Base-by-base conservation (phyloP, 2,113 vertebrate species). In the Emberiza fucata region DNA sequence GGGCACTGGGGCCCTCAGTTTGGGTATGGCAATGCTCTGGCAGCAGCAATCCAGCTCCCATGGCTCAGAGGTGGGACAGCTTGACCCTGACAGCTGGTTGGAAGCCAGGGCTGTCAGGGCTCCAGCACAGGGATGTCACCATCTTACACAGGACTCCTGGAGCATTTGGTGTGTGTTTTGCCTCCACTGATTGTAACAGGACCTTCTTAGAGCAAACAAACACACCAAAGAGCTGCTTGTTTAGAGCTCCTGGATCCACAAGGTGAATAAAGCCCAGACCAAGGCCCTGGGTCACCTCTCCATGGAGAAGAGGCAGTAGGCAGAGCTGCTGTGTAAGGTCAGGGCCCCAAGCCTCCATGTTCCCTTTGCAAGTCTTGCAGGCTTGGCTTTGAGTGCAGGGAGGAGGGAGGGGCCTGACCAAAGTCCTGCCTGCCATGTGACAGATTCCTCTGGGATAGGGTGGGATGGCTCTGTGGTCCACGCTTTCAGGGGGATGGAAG, bases 301-400 rank as follows among this genome's bases (percentile, higher is more conserved):
- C 25, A 3, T 27, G 44, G 33, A 37, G 79, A 31, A 3, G 20
- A 64, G 54, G 66, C 39, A 53, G 15, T 13, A 53, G 28, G 6
- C 7, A 50, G 56, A 82, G 60, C 35, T 50, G 42, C 65, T 40
- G 18, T 29, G 12, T 12, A 3, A 14, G 19, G 56, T 42, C 48
- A 33, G 24, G 44, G 2, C 40, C 45, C 47, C 28, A 33, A 20
- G 33, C 6, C 33, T 72, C 23, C 3, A 0, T 18, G 29, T 27
- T 68, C 40, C 50, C 71, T 47, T 39, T 65, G 22, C 48, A 37
- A 19, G 5, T 12, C 21, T 68, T 63, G 13, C 35, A 10, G 8
- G 28, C 0, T 0, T 11, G 17, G 15, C 16, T 66, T 22, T 42
- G 63, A 31, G 33, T 37, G 48, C 35, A 20, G n/a, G 27, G 23